phyloP scores from a whole-genome alignment of 2,797 vertebrate species.

The Peromyscus melanophrys region DNA sequence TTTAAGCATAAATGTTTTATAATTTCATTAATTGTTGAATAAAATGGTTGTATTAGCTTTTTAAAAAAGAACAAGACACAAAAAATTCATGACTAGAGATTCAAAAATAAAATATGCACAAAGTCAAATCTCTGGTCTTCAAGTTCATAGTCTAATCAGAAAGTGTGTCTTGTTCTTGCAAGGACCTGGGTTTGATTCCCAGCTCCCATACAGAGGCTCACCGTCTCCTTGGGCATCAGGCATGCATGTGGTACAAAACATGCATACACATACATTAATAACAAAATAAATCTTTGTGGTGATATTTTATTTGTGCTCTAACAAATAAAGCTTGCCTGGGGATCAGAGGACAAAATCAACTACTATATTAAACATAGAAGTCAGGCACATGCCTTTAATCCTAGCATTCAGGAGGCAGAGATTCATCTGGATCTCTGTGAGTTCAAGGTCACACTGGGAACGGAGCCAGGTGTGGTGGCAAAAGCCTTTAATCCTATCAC shows the following conservation, averaged over 20 bases:
- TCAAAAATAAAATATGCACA: conserved; percentile 10
- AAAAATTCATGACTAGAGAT: conserved; percentile 52
- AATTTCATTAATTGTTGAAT: neutral
- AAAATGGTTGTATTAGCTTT: neutral
- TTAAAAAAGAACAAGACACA: conserved; percentile 36
- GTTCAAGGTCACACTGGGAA: too few relatives aligned
- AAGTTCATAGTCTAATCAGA: neutral
- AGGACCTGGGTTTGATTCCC: neutral
- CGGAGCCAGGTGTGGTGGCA: too few relatives aligned
- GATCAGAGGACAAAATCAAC: too few relatives aligned
- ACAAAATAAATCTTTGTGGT: neutral
- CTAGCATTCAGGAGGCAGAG: too few relatives aligned
- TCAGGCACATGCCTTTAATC: too few relatives aligned
- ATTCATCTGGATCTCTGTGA: too few relatives aligned
- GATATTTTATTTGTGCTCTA: too few relatives aligned
- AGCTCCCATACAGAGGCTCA: neutral
- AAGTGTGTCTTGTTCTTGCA: neutral
- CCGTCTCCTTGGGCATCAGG: neutral
- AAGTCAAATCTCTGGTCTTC: neutral
- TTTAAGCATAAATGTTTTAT: neutral
- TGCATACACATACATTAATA: neutral
- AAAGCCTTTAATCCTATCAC: too few relatives aligned
- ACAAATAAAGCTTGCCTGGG: too few relatives aligned
- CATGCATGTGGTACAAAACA: neutral
- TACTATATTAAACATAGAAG: too few relatives aligned